Evolutionary conservation across 2,797 vertebrate species (phyloP).

Genomic region (Malurus splendens): DNA sequence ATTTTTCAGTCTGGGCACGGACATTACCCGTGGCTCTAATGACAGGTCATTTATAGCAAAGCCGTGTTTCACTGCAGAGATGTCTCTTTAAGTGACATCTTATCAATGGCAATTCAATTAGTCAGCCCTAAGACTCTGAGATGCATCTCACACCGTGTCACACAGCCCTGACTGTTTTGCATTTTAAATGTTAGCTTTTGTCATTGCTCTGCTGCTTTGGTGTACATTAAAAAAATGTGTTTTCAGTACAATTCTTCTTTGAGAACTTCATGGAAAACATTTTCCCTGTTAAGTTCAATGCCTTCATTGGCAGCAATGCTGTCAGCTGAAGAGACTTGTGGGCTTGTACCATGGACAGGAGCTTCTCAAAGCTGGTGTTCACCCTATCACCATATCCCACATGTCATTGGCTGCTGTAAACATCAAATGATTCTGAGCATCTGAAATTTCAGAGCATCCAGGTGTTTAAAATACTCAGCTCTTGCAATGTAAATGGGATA

Average conservation of each 20-base stretch:
- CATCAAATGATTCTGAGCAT: not conserved
- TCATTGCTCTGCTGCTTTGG: not conserved
- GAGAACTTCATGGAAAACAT: not conserved
- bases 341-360: not conserved
- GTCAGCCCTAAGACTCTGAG: conserved; percentile 66
- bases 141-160: conserved; percentile 52
- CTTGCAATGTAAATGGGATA: not conserved
- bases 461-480: not conserved
- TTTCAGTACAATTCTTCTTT: not conserved
- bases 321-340: not conserved
- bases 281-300: not conserved
- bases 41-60: conserved; percentile 77
- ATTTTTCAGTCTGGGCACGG: conserved; percentile 79
- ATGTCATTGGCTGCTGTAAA: not conserved
- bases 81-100: conserved; percentile 82
- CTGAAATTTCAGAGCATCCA: not conserved
- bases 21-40: conserved; percentile 75
- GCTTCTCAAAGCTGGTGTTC: not conserved
- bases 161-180: conserved; percentile 47
- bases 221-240: not conserved
- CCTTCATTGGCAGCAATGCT: not conserved
- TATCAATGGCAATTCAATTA: conserved; percentile 89
- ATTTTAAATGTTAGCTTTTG: conserved; percentile 60
- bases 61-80: conserved; percentile 74
- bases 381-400: not conserved